phyloP scores from a whole-genome alignment of 2,888 invertebrate species.

The Trypoxylon attenuatum region DNA sequence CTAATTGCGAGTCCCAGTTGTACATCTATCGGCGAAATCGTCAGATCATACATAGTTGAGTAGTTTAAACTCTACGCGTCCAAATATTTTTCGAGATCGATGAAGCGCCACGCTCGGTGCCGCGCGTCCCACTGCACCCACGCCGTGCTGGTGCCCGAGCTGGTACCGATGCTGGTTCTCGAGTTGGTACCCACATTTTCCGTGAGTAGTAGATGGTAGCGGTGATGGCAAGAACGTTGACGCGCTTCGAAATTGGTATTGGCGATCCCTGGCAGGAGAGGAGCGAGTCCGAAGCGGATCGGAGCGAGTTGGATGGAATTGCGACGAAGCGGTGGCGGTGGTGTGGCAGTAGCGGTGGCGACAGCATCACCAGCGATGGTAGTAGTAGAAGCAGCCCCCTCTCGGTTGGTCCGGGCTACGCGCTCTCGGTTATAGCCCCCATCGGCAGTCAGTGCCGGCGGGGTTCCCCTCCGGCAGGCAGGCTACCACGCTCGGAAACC shows the following conservation, averaged over 20 bases:
- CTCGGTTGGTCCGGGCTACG: not conserved
- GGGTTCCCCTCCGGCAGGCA: conserved; percentile 21
- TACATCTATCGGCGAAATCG: no score
- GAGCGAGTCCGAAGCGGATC: no score
- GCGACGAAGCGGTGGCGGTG: conserved; percentile 34
- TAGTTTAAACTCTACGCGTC: no score
- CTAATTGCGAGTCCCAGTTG: no score
- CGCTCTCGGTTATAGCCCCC: conserved; percentile 2
- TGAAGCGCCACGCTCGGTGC: no score
- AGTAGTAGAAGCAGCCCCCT: conserved; percentile 4
- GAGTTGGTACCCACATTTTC: conserved; percentile 29
- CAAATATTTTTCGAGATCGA: not conserved
- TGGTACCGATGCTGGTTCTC: conserved; percentile 27
- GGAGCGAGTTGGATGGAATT: conserved; percentile 36
- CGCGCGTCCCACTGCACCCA: no score
- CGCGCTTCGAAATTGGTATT: conserved; percentile 46
- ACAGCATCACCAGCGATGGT: not conserved
- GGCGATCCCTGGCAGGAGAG: conserved; percentile 42
- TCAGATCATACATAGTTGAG: no score
- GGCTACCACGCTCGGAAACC: no score
- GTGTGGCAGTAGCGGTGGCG: conserved; percentile 58
- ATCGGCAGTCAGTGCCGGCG: conserved; percentile 8
- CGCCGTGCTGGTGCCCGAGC: conserved; percentile 12
- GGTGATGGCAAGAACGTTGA: conserved; percentile 29
- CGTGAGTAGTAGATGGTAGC: conserved; percentile 36